Base-by-base conservation (phyloP, 2,888 invertebrate genomes). In the Morpho helenor region DNA sequence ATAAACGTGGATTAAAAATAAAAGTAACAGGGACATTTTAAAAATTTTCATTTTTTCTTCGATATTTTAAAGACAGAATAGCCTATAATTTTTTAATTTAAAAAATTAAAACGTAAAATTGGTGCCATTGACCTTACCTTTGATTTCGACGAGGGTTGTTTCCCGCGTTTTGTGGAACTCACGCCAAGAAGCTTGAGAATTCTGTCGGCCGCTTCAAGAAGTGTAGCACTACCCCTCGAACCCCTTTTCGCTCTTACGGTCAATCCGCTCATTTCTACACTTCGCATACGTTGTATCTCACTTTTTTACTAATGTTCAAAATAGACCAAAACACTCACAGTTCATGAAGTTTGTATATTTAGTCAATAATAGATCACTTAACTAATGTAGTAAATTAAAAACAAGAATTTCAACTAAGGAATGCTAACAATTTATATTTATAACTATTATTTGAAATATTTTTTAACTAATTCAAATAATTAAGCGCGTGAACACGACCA, bases 181-280 rank as follows among this genome's bases (percentile, higher is more conserved):
- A 91, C 87, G 73, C 91, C 91, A 67, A 91, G 86, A 73, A 91
- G 74, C 71, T 91, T 84, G 66, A 91, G 84, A 84, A 91, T 91
- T 79, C 91, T 89, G 84, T 91, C 90, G 60, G 91, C 91, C 76
- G 91, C 91, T 77, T 90, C 91, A 61, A 91, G 80, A 74, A 91
- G 87, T 77, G 91, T 91, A 65, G 88, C 91, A 80, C 91, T 90
- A 73, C 91, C 91, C 80, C 91, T 85, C 81, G 91, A 91, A 79
- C 91, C 88, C 79, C 91, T 82, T 86, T 91, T 91, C 71, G 87
- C 87, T 84, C 88, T 88, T 76, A 84, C 84, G 81, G 89, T 87
- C 90, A 91, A 86, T 83, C 88, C 89, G 77, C 90, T 91, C 91
- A 91, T 91, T 83, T 87, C 91, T 89, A 84, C 77, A 81, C 78